A percentile compares a stretch with the other conserved stretches of the same genome.
These are phyloP conservation scores for Sebastes oblongus DNA, from an alignment of 2,797 vertebrate genomes.

Conservation along the genomic window DNA sequence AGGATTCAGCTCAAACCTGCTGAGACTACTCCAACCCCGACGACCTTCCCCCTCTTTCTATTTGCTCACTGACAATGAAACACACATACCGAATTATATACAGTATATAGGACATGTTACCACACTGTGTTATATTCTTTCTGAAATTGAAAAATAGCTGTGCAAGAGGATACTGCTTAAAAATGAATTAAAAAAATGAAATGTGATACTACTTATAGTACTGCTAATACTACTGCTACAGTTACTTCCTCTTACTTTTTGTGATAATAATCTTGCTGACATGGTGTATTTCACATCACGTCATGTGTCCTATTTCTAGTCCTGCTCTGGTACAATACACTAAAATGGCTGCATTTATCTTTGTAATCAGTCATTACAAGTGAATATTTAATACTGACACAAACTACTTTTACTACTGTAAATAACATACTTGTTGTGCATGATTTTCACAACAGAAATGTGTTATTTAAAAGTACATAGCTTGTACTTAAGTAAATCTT, in stretches of 20 bases:
- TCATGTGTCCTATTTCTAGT: not conserved
- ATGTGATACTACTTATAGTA: not conserved
- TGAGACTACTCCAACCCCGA: not conserved
- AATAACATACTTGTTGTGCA: not conserved
- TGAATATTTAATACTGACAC: not conserved
- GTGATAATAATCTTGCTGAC: not conserved
- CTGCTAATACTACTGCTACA: not conserved
- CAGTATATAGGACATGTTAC: not conserved
- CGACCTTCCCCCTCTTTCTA: not conserved
- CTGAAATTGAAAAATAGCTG: not conserved
- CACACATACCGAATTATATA: not conserved
- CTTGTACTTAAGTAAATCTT: not conserved
- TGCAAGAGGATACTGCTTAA: not conserved
- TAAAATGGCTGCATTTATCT: not conserved
- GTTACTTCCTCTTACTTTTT: not conserved
- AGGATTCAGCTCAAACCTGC: not conserved
- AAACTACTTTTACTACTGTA: not conserved
- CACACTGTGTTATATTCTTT: not conserved
- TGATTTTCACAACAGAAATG: not conserved
- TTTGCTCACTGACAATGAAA: not conserved
- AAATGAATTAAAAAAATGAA: not conserved
- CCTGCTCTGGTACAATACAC: not conserved
- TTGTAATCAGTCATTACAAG: not conserved
- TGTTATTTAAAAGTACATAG: not conserved
- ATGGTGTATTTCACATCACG: not conserved